Conservation (phyloP, 2,888 invertebrate genomes). For the Ormyrus labotus region DNA sequence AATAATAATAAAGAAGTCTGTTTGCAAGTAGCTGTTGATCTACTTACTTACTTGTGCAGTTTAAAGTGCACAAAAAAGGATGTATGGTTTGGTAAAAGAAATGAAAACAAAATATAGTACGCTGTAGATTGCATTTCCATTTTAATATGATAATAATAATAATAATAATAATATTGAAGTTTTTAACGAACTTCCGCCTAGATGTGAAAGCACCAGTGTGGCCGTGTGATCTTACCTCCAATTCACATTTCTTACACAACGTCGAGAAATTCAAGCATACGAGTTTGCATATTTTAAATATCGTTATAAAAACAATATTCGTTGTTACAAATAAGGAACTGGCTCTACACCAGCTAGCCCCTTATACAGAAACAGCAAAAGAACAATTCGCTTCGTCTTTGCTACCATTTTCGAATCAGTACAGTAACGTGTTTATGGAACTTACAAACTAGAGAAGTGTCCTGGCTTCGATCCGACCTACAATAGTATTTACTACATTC, state of each 20-base stretch:
- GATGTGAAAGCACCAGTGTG: constrained; percentile 39
- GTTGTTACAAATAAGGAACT: constrained; percentile 30
- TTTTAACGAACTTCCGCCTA: constrained; percentile 34
- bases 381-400: constrained; percentile 37
- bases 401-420: constrained; percentile 59
- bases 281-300: constrained; percentile 30
- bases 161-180: constrained; percentile 45
- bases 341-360: not conserved
- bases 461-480: constrained; percentile 67
- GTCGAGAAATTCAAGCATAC: constrained; percentile 37
- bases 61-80: constrained; percentile 4
- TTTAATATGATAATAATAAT: constrained; percentile 53
- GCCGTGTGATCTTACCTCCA: constrained; percentile 31
- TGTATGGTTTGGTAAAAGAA: constrained; percentile 31
- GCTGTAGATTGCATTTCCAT: constrained; percentile 45
- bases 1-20: constrained; percentile 47
- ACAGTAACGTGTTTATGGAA: constrained; percentile 61
- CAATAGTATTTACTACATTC: constrained; percentile 61
- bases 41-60: constrained; percentile 31
- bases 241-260: constrained; percentile 25
- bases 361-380: constrained; percentile 18
- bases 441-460: constrained; percentile 71
- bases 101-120: constrained; percentile 29
- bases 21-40: constrained; percentile 41
- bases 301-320: constrained; percentile 36